phyloP scores from a whole-genome alignment of 2,797 vertebrate species.

The Neosalanx taihuensis region DNA sequence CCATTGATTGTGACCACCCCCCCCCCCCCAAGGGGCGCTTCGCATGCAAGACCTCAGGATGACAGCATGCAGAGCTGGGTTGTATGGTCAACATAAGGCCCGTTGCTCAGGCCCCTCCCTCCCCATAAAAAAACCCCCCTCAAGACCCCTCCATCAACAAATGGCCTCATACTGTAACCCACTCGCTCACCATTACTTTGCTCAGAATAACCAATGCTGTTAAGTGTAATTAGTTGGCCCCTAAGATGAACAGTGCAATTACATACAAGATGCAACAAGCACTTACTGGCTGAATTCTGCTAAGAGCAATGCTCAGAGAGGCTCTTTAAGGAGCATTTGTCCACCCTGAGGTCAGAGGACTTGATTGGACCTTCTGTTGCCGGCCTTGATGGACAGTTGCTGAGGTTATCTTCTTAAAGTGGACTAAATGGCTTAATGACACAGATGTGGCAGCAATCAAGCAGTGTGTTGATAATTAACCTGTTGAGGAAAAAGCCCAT shows the following conservation, averaged over 20 bases:
- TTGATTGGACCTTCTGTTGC: slow-evolving; percentile 12
- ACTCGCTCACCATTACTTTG: slow-evolving; percentile 34
- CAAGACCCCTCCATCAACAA: slow-evolving; percentile 4
- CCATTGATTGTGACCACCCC: background rate
- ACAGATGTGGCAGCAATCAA: background rate
- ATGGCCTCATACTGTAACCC: slow-evolving; percentile 24
- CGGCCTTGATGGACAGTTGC: background rate
- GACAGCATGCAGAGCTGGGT: too few relatives aligned
- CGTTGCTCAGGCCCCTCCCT: background rate
- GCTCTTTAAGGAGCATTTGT: slow-evolving; percentile 20
- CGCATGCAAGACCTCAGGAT: too few relatives aligned
- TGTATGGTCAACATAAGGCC: background rate
- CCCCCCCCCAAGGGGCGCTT: background rate
- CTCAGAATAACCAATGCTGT: slow-evolving; percentile 31
- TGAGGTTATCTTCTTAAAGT: background rate
- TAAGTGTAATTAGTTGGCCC: slow-evolving; percentile 39
- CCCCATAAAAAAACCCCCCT: background rate
- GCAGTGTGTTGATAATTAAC: slow-evolving; percentile 33
- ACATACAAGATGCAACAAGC: slow-evolving; percentile 26
- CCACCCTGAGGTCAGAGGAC: slow-evolving; percentile 17
- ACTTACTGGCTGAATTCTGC: slow-evolving; percentile 23
- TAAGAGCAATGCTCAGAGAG: slow-evolving; percentile 14
- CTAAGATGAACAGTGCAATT: slow-evolving; percentile 45
- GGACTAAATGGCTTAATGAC: background rate
- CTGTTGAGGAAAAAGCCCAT: slow-evolving; percentile 30